Base-by-base conservation (phyloP, 2,797 vertebrate genomes). In the Tarsius wallacei region DNA sequence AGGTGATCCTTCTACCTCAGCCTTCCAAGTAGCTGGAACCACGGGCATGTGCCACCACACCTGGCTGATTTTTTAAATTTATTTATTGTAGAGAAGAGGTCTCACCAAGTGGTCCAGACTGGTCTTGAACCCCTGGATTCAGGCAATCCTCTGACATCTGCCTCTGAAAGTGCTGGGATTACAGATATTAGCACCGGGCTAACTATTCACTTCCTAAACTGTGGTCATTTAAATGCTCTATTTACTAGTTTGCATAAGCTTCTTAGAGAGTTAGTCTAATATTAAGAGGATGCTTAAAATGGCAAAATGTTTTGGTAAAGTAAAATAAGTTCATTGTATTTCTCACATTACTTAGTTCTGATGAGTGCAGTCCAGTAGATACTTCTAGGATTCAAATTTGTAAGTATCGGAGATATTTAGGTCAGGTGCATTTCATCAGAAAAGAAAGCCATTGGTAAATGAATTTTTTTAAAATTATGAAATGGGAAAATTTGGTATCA, bases 251-350 rank as follows among this genome's bases (percentile, higher is more conserved):
- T 85, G 36, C 12, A 90, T 83, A 71, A 81, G 19, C 14, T 91
- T 97, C 66, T 84, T 96, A 49, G 61, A 96, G 95, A 82, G 31
- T 7, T 78, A 76, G 19, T 90, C n/a, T 94, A 66, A 31, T 6
- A 47, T 76, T 90, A 83, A 88, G 42, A 95, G 53, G 80, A 91
- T 42, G 17, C n/a, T 93, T 82, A 95, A 96, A 76, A 90, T 97
- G 53, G 31, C 70, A 94, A 84, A 94, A 78, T 85, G 4, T 1
- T 85, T 87, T 81, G 42, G 26, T 74, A 80, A 93, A 95, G 55
- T 70, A 88, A 88, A 77, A 80, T 53, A 68, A 61, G 15, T 82
- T 36, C 4, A 24, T 61, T 88, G 9, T 68, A 33, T 87, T 93
- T 87, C 49, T 91, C 59, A 74, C 7, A 70, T 82, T 57, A 73